phyloP scores from a whole-genome alignment of 2,888 invertebrate genomes.

The Autographa gamma region DNA sequence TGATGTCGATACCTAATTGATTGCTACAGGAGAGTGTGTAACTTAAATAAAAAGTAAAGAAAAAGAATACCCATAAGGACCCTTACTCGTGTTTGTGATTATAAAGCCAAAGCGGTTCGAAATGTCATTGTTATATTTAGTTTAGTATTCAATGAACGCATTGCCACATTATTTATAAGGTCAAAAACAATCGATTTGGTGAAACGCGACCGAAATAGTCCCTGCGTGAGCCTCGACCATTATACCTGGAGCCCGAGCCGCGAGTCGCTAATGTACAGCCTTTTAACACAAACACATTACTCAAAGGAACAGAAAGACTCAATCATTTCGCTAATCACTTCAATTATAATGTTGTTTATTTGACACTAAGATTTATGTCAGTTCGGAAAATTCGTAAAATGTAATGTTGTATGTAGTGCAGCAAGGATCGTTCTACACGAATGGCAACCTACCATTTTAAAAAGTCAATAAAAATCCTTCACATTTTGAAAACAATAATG shows the following conservation, averaged over 20 bases:
- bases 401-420: too few relatives aligned
- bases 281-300: slow-evolving; percentile 16
- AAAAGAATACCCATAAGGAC: neutral
- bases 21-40: neutral
- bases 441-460: too few relatives aligned
- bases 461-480: too few relatives aligned
- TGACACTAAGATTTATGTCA: slow-evolving; percentile 10
- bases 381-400: neutral
- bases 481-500: too few relatives aligned
- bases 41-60: neutral
- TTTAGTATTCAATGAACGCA: slow-evolving; percentile 20
- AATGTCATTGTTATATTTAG: slow-evolving; percentile 31
- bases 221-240: slow-evolving; percentile 28
- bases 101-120: slow-evolving; percentile 8
- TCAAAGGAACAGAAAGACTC: slow-evolving; percentile 11
- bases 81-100: slow-evolving; percentile 3
- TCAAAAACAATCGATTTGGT: slow-evolving; percentile 51
- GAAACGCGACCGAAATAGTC: slow-evolving; percentile 42
- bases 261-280: slow-evolving; percentile 6
- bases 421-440: too few relatives aligned
- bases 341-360: slow-evolving; percentile 20
- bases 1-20: too few relatives aligned
- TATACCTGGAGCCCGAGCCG: slow-evolving; percentile 29
- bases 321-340: slow-evolving; percentile 30
- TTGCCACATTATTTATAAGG: slow-evolving; percentile 41